phyloP scores from a whole-genome alignment of 1,140 invertebrate species.

The Danaus melanippus region DNA sequence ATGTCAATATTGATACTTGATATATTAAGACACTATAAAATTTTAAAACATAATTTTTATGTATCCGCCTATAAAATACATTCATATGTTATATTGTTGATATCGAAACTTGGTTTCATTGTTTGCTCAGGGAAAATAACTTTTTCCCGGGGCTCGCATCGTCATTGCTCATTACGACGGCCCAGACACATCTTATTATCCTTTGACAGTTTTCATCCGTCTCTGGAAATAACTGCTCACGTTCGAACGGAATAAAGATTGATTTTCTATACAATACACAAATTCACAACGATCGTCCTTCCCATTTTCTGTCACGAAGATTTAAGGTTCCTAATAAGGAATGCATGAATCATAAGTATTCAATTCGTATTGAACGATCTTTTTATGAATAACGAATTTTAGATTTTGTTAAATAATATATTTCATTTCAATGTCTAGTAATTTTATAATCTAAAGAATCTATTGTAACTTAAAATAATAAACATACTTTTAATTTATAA shows the following conservation, averaged over 20 bases:
- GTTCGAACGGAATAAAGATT: constrained; percentile 19
- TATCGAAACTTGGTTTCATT: constrained; percentile 21
- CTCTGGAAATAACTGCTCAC: constrained; percentile 10
- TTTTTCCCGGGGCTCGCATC: constrained; percentile 38
- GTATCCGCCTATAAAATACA: constrained; percentile 7
- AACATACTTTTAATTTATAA: not conserved
- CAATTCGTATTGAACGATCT: constrained; percentile 38
- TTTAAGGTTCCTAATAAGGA: constrained; percentile 46
- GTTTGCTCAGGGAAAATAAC: constrained; percentile 38
- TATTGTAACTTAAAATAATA: too few species aligned
- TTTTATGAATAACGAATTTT: constrained; percentile 60
- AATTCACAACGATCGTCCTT: constrained; percentile 39
- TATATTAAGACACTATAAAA: not conserved
- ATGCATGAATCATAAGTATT: constrained; percentile 56
- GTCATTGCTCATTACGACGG: constrained; percentile 48
- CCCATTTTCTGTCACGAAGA: constrained; percentile 42
- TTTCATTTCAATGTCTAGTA: not conserved
- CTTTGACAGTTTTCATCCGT: constrained; percentile 20
- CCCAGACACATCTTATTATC: constrained; percentile 53
- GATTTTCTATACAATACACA: constrained; percentile 16
- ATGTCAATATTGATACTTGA: constrained; percentile 3
- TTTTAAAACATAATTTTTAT: too few species aligned
- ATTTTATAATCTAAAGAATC: too few species aligned
- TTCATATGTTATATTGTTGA: constrained; percentile 24
- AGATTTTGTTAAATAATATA: constrained; percentile 16